Conservation (phyloP, 2,797 vertebrate genomes). For the Fundulus diaphanus region DNA sequence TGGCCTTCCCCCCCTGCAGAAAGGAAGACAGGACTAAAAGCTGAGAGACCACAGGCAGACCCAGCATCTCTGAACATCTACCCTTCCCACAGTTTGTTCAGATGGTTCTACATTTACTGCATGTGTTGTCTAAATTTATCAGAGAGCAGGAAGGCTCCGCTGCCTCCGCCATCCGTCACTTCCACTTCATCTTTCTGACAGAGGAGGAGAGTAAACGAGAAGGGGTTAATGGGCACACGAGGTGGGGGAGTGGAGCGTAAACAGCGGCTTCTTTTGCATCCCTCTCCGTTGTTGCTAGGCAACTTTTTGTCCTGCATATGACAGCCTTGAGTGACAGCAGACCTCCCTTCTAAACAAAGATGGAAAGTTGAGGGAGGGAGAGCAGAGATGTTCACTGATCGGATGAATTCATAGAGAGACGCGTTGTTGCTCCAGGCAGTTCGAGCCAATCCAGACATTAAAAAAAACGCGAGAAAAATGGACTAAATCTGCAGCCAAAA, state of each 20-base stretch:
- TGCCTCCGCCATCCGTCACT: constrained; percentile 40
- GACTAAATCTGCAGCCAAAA: constrained; percentile 8
- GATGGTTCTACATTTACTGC: no score
- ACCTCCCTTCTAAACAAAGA: constrained; percentile 68
- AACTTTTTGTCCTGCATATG: constrained; percentile 69
- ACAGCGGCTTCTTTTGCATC: constrained; percentile 62
- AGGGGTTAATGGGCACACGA: constrained; percentile 50
- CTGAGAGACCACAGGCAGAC: constrained; percentile 63
- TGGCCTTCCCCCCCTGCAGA: constrained; percentile 54
- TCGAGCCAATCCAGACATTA: constrained; percentile 24
- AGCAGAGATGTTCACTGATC: constrained; percentile 31
- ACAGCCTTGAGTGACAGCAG: constrained; percentile 74
- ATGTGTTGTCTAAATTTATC: constrained; percentile 57
- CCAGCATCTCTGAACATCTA: constrained; percentile 51
- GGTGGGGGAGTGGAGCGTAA: constrained; percentile 68
- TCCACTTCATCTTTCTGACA: constrained; percentile 47
- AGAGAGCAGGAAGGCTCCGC: constrained; percentile 33
- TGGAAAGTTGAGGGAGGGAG: constrained; percentile 54
- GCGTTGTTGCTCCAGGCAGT: constrained; percentile 15
- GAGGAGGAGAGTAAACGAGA: constrained; percentile 28
- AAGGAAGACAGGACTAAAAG: constrained; percentile 62
- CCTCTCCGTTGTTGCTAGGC: constrained; percentile 76
- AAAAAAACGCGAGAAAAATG: neutral
- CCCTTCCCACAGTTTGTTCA: constrained; percentile 34
- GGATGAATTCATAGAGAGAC: constrained; percentile 20